Evolutionary conservation across 2,888 invertebrate genomes (phyloP), one percentile per base, ranked within the genome.

Genomic region (Heliconius hortense): DNA sequence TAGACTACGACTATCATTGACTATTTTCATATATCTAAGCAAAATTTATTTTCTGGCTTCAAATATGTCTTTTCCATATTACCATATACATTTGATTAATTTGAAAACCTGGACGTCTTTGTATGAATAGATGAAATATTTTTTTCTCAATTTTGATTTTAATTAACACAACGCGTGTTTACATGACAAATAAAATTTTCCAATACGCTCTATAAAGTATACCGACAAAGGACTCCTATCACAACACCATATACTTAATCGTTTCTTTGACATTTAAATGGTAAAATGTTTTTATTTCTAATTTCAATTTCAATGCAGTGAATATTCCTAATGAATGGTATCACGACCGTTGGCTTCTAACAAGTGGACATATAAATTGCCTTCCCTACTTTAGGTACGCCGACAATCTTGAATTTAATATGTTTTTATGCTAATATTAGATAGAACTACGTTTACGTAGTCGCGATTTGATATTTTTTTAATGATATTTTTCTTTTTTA

Each of bases 281-380:
- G 77, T 67, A 28, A 71, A 60, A 64, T 63, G 73, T 77, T 76
- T 76, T 72, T 77, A 71, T 73, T 77, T 76, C 76, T 74, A 77
- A 76, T 77, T 76, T 77, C 76, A 77, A 76, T 71, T 76, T 77
- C 76, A 77, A 76, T 72, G 59, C 71, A 76, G 67, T 73, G 76
- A 76, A 77, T 77, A 77, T 68, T 67, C 63, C 63, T 77, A 77
- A 76, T 77, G 75, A 75, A 75, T 43, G 43, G 48, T n/a, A 71
- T 67, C 62, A 68, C 70, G 68, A 68, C 66, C 26, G n/a, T 63
- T 71, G 62, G 24, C 28, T 43, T 64, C 69, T 69, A 24, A 56
- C 56, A 69, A 21, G 66, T 59, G 48, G 77, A 77, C 77, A 66
- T 68, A 72, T 77, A 76, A 76, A 76, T 76, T 73, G 75, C 72